These are phyloP conservation scores for Orthonyx spaldingii DNA, from an alignment of 2,113 vertebrate species.

Conservation along the genomic window DNA sequence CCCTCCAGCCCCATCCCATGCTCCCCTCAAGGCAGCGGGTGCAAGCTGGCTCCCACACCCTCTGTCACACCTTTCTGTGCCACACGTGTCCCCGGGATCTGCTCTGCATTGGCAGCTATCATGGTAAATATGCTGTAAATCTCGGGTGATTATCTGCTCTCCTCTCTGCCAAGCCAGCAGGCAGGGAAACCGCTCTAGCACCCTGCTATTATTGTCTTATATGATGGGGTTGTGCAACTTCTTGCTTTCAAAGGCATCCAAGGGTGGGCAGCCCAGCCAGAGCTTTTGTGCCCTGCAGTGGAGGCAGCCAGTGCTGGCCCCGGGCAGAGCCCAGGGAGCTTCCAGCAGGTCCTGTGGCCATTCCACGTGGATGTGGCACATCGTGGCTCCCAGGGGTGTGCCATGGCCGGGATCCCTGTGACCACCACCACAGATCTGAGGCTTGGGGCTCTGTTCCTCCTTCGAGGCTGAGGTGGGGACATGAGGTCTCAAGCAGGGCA, in stretches of 20 bases:
- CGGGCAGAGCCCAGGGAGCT: not conserved
- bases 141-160: not conserved
- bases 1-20: not conserved
- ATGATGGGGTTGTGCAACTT: not conserved
- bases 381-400: not conserved
- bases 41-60: not conserved
- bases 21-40: not conserved
- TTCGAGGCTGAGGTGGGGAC: not conserved
- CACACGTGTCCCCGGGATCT: accelerated
- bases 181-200: not conserved
- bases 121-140: not conserved
- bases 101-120: accelerated
- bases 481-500: accelerated
- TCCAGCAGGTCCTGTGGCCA: accelerated
- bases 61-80: not conserved
- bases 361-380: accelerated
- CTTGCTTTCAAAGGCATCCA: not conserved
- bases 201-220: not conserved
- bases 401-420: accelerated
- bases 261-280: accelerated
- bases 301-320: accelerated
- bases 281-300: accelerated
- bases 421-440: not conserved
- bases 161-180: not conserved
- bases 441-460: not conserved